Evolutionary conservation across 2,888 invertebrate species (phyloP), one percentile per base, ranked within the genome.

Genomic region (Ceriagrion tenellum): DNA sequence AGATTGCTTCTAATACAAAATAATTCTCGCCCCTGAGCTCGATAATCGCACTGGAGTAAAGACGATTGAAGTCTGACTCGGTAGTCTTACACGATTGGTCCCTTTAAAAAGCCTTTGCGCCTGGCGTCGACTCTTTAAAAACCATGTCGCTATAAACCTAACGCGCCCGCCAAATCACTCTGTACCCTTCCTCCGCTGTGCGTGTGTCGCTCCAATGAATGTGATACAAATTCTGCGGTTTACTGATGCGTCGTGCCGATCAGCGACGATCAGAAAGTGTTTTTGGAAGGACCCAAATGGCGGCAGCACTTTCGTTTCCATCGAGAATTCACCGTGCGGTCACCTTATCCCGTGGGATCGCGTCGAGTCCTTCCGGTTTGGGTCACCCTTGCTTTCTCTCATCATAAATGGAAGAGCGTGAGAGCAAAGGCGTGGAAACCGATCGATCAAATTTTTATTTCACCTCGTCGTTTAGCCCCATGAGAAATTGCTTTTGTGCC

Each of bases 311-410:
- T 69, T 69, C 69, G 69, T 12, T 69, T 2, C 69, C 69, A 69
- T 69, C 69, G 69, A 26, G 69, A 69, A 69, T 69, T 69, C 69
- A 69, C 69, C 69, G 69, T 69, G 69, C 69, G 59, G 23, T 69
- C 69, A 69, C 69, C 69, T 69, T 69, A 10, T 69, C 69, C 69
- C 26, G 12, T 10, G 26, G 69, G 69, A n/a, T n/a, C 69, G 69
- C 0, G 0, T 26, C 3, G 26, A 8, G 26, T 26, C 69, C 69
- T 69, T 69, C 69, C 26, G 26, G 23, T 26, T 69, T 69, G 69
- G 69, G 69, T 69, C 69, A 20, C 69, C n/a, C 20, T 26, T 20
- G 59, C 59, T 59, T 16, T 59, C 59, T 20, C 69, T 69, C 69
- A 69, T 69, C 18, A 69, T n/a, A 20, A 26, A 26, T 69, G 23